Evolutionary conservation across 2,797 vertebrate species (phyloP).

Genomic region (Artibeus lituratus): DNA sequence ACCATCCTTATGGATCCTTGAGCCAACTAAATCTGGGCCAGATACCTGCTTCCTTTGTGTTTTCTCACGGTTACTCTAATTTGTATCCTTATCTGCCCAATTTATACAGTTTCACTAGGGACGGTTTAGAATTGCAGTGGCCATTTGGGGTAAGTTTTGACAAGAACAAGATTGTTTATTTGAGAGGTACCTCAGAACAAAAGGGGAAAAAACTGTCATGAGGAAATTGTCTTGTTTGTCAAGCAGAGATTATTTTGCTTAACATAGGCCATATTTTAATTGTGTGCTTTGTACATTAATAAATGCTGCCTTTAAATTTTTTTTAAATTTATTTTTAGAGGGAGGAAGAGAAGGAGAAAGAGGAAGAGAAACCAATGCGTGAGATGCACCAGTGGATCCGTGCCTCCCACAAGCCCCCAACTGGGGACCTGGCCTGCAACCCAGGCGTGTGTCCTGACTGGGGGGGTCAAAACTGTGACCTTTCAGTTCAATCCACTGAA

Average conservation of each 20-base stretch:
- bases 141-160: neutral
- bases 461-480: too few relatives aligned
- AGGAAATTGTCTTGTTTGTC: neutral
- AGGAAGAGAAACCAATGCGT: too few relatives aligned
- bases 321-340: too few relatives aligned
- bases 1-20: neutral
- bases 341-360: too few relatives aligned
- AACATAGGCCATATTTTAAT: neutral
- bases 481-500: too few relatives aligned
- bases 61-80: neutral
- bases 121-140: neutral
- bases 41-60: neutral
- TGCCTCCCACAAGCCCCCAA: too few relatives aligned
- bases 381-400: too few relatives aligned
- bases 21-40: neutral
- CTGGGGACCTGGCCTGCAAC: too few relatives aligned
- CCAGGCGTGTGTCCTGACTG: too few relatives aligned
- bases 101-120: neutral
- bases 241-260: slow-evolving; percentile 6
- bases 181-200: neutral
- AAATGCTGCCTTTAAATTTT: neutral
- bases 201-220: neutral
- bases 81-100: neutral
- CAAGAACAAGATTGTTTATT: slow-evolving; percentile 1
- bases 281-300: neutral